Conservation (phyloP, 2,797 vertebrate species). For the Sphaeramia orbicularis region DNA sequence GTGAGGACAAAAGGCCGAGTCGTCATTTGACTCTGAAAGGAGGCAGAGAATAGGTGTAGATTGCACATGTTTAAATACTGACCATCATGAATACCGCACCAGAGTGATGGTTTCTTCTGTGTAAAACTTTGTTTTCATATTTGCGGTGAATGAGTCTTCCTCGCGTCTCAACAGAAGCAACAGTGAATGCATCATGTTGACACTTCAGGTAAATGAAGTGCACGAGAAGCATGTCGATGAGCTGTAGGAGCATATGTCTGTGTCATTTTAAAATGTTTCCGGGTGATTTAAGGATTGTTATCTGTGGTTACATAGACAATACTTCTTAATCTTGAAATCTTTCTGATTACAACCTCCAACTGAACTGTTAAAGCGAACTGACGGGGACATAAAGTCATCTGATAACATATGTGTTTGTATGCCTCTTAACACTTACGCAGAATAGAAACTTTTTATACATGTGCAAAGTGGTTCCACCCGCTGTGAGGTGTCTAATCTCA, state of each 20-base stretch:
- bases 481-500: neutral
- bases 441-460: too few relatives aligned
- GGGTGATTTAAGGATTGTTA: too few relatives aligned
- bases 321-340: too few relatives aligned
- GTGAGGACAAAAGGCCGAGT: constrained; percentile 60
- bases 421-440: too few relatives aligned
- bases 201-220: neutral
- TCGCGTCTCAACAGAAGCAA: constrained; percentile 4
- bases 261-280: too few relatives aligned
- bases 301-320: too few relatives aligned
- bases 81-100: constrained; percentile 24
- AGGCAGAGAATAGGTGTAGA: constrained; percentile 53
- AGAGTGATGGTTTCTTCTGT: constrained; percentile 3
- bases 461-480: too few relatives aligned
- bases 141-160: constrained; percentile 15
- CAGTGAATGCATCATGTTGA: constrained; percentile 20
- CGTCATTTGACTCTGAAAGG: constrained; percentile 18
- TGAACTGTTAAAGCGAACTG: too few relatives aligned
- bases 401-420: too few relatives aligned
- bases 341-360: too few relatives aligned
- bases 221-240: neutral
- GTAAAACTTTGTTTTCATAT: constrained; percentile 40
- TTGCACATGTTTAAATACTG: constrained; percentile 44
- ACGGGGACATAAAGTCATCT: too few relatives aligned
- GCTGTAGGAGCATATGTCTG: neutral